Percentiles rank a stretch among this genome's conserved stretches.
Conservation (phyloP, 1,140 invertebrate genomes). For the Drosophila grimshawi region DNA sequence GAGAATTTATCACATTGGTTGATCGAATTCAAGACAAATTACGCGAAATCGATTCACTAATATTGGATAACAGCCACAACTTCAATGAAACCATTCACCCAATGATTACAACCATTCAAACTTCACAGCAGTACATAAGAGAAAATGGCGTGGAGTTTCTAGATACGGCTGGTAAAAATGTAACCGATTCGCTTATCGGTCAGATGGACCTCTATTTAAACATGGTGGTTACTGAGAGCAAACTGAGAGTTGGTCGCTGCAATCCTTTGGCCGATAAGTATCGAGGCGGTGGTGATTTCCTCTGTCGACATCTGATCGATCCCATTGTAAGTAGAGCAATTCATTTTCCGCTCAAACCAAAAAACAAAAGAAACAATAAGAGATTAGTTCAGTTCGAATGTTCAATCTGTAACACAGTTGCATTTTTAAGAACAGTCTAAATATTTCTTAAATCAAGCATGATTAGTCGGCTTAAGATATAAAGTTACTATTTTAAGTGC, state of each 20-base stretch:
- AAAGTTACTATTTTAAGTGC: too few relatives aligned
- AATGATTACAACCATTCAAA: neutral
- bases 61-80: neutral
- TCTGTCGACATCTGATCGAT: neutral
- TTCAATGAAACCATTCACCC: neutral
- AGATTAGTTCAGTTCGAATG: too few relatives aligned
- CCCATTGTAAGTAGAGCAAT: slow-evolving; percentile 6
- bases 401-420: too few relatives aligned
- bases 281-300: neutral
- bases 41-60: neutral
- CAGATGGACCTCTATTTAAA: neutral
- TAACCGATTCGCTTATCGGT: neutral
- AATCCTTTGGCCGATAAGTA: neutral
- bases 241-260: neutral
- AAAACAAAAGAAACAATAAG: too few relatives aligned
- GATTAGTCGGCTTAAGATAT: too few relatives aligned
- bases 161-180: neutral
- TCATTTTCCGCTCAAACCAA: too few relatives aligned
- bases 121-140: neutral
- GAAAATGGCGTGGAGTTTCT: neutral
- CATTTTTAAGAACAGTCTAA: too few relatives aligned
- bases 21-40: neutral
- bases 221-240: neutral
- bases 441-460: too few relatives aligned
- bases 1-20: neutral